Base-by-base conservation (phyloP, 2,888 invertebrate genomes). In the Icerya purchasi region DNA sequence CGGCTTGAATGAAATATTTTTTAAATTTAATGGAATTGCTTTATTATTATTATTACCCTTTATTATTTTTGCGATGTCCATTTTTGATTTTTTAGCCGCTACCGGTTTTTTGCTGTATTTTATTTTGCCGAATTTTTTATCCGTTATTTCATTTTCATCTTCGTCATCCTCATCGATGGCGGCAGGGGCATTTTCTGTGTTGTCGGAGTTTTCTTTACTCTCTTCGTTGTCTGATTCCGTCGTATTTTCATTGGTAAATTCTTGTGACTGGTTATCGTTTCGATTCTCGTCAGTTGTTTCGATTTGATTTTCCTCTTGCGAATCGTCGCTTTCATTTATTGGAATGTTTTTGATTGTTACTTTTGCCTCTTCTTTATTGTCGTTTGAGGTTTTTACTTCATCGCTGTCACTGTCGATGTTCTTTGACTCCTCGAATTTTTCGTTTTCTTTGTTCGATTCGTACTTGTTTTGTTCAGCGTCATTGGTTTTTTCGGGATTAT, bases 231-330 rank as follows among this genome's bases (percentile, higher is more conserved):
- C 67, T 58, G 67, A 67, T 58, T 65, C 65, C 53, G 66, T 66
- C 57, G 65, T 63, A 53, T 65, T 65, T 23, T 62, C 65, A 58
- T 61, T 59, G n/a, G 59, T 59, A 53, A 51, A 60, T 36, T 61
- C 62, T 53, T 53, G 56, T 56, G 68, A 65, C 65, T 52, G 22
- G 67, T 62, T 61, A 66, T 67, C n/a, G n/a, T 56, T 66, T 59
- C 22, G 56, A 62, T 22, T 54, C 64, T 61, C 61, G 64, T 54
- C 61, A 61, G 49, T 62, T 63, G 61, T 68, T 67, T 61, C 66
- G 22, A 3, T 56, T 22, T 21, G 49, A 10, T 14, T 66, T 53
- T 61, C 54, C 58, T 14, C 60, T 10, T 52, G 14, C 18, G 23
- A 21, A 57, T 23, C 21, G n/a, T 55, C 20, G 23, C 50, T 36